Evolutionary conservation across 2,113 vertebrate species (phyloP), one percentile per base, ranked within the genome.

Genomic region (Geococcyx californianus): DNA sequence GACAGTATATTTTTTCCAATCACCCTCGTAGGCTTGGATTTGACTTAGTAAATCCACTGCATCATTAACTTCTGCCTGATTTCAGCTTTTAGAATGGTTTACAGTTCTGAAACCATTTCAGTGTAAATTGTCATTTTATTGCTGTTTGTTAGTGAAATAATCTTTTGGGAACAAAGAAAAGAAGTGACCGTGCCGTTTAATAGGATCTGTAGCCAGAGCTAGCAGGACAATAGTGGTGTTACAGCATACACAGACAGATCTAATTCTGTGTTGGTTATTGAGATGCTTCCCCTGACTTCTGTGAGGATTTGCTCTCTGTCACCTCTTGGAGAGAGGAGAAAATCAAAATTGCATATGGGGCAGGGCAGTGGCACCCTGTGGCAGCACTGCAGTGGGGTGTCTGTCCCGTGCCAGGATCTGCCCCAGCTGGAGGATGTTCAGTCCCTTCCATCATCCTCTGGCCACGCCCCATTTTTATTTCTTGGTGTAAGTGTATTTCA

Each of bases 1-100:
- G 45, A 9, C 52, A n/a, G 67, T 87, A 28, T 82, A 75, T 93
- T 85, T 93, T 91, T 90, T 63, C 38, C 73, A 55, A 8, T 55
- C n/a, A 26, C 16, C 62, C 79, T 91, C 4, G 0, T 16, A 36
- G 40, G 33, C 75, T 52, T 55, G 52, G 89, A 87, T 90, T 38
- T 69, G 79, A 64, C 67, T 92, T 92, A 52, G 90, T 54, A 88
- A 93, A 93, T 88, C 91, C 88, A n/a, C 59, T 94, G 93, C 69
- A 90, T 52, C 94, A 69, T 92, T 95, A 95, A 68, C 92, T 86
- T 66, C 89, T 79, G 60, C 90, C 91, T 76, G 72, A 68, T 66
- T 44, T 89, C 67, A 90, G 55, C 64, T 92, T 77, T 79, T 33
- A 52, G 40, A 91, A 72, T 40, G 62, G 75, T 81, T 94, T 82